phyloP scores from a whole-genome alignment of 2,113 vertebrate species.

The Dicaeum eximium region DNA sequence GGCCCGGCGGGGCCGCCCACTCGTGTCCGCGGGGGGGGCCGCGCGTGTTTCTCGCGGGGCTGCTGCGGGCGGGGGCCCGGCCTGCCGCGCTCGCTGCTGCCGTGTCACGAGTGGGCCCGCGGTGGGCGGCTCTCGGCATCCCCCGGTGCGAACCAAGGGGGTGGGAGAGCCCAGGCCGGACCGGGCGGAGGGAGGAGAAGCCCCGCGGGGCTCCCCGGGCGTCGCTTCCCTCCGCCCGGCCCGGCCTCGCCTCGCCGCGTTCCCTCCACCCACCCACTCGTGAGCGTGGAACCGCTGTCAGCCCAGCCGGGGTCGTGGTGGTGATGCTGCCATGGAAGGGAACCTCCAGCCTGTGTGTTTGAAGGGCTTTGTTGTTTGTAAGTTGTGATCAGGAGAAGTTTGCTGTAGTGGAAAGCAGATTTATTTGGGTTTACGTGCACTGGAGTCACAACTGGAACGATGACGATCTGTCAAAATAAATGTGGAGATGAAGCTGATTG shows the following conservation, averaged over 20 bases:
- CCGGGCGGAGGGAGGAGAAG: not conserved
- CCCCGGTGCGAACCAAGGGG: not conserved
- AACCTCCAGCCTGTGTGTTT: not conserved
- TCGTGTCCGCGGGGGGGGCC: not conserved
- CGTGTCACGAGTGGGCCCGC: not conserved
- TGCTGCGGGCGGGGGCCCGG: not conserved
- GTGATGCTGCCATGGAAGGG: not conserved
- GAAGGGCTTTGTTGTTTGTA: slow-evolving; percentile 32
- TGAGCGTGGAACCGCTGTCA: not conserved
- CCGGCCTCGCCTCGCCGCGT: not conserved
- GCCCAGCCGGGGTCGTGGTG: not conserved
- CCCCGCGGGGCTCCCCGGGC: not conserved
- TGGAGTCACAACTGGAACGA: slow-evolving; percentile 11
- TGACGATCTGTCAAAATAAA: slow-evolving; percentile 51
- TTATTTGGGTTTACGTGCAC: not conserved
- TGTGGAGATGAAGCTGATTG: slow-evolving; percentile 23
- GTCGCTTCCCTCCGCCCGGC: not conserved
- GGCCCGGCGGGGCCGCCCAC: not conserved
- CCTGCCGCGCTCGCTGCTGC: not conserved
- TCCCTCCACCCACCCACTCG: not conserved
- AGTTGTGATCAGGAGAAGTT: slow-evolving; percentile 34
- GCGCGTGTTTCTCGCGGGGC: not conserved
- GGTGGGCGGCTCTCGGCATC: not conserved
- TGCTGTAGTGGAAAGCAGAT: not conserved
- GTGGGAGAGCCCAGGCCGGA: not conserved